Conservation (phyloP, 2,113 vertebrate species). For the Psephotus haematonotus region DNA sequence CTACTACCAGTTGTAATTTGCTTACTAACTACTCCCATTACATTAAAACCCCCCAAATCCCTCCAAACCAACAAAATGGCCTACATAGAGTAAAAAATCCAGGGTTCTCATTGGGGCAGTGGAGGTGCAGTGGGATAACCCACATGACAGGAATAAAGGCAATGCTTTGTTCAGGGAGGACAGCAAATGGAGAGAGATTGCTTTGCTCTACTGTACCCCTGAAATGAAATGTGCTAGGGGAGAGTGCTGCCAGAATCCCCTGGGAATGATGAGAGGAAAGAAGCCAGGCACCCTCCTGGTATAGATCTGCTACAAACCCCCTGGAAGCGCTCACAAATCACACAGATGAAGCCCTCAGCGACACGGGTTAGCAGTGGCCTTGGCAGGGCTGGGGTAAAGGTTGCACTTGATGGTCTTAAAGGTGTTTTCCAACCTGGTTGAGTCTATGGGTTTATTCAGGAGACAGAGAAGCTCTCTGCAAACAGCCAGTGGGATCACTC, state of each 20-base stretch:
- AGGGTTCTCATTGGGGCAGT: not conserved
- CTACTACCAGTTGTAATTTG: not conserved
- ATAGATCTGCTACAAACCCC: not conserved
- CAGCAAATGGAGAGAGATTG: not conserved
- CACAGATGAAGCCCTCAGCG: not conserved
- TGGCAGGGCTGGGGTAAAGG: not conserved
- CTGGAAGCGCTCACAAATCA: not conserved
- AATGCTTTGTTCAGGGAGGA: not conserved
- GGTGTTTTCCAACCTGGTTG: not conserved
- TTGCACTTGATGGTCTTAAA: not conserved
- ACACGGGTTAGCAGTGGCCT: not conserved
- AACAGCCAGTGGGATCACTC: rapidly evolving
- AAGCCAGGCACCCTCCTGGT: not conserved
- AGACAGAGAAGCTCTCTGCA: not conserved
- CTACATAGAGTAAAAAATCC: not conserved
- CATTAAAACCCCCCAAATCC: too few species aligned
- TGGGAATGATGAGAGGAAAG: not conserved
- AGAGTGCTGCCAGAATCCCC: not conserved
- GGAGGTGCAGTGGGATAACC: not conserved
- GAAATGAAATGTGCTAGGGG: not conserved
- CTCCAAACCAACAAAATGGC: not conserved
- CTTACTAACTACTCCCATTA: not conserved
- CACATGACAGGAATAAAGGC: not conserved
- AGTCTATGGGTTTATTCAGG: rapidly evolving
- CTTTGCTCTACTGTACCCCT: not conserved